phyloP scores from a whole-genome alignment of 1,140 invertebrate genomes.

The Brachionus calyciflorus region DNA sequence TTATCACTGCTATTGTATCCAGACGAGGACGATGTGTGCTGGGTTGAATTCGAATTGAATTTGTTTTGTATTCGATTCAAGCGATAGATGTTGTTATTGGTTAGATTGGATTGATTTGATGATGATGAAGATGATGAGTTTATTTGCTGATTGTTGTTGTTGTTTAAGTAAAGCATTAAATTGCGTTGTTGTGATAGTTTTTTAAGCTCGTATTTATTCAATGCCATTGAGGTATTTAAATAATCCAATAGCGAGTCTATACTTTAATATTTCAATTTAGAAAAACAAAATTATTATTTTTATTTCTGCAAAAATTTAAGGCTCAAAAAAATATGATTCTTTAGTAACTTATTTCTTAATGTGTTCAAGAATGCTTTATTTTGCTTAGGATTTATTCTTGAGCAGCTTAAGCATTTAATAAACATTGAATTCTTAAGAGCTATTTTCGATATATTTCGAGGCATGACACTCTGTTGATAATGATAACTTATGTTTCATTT shows the following conservation, averaged over 20 bases:
- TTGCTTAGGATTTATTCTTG: background rate
- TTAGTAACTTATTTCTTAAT: background rate
- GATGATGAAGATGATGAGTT: background rate
- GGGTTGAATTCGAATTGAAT: background rate
- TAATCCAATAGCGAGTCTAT: conserved; percentile 42
- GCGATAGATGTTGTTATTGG: background rate
- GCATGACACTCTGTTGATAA: no score
- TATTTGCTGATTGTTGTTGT: conserved; percentile 8
- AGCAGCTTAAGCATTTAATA: background rate
- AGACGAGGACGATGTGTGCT: conserved; percentile 24
- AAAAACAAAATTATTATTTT: background rate
- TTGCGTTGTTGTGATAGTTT: conserved; percentile 21
- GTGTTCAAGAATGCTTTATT: background rate
- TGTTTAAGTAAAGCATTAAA: conserved; percentile 10
- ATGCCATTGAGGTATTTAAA: conserved; percentile 27
- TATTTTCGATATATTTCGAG: no score
- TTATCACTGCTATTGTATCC: conserved; percentile 38
- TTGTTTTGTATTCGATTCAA: background rate
- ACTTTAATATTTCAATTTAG: no score
- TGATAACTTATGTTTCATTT: no score
- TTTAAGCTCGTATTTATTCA: conserved; percentile 43
- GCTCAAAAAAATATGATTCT: no score
- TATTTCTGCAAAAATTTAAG: no score
- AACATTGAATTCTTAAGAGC: background rate
- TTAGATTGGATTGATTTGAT: background rate